Evolutionary conservation across 1,140 invertebrate genomes (phyloP).

Genomic region (Phenacoccus solenopsis): DNA sequence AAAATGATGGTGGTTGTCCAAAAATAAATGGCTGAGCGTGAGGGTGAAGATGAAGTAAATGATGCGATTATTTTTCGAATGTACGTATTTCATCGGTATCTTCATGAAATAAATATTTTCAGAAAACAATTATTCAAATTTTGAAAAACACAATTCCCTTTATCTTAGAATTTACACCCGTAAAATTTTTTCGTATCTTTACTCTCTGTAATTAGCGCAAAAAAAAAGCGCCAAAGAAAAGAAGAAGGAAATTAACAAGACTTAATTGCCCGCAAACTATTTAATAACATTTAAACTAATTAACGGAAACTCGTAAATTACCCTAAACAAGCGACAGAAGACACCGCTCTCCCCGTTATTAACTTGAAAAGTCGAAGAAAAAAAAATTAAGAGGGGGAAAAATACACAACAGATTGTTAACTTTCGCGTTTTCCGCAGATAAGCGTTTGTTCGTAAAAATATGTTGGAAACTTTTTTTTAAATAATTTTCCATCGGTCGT

Average conservation of each 20-base stretch:
- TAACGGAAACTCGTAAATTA: conserved; percentile 18
- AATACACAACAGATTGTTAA: not conserved
- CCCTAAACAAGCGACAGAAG: conserved; percentile 10
- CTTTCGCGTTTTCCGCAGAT: not conserved
- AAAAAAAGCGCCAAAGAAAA: not conserved
- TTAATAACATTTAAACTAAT: conserved; percentile 17
- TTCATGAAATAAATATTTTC: no score
- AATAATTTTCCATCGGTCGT: no score
- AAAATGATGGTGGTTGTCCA: no score
- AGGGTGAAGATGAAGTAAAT: no score
- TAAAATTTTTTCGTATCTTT: not conserved
- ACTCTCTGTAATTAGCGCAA: not conserved
- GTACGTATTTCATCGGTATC: no score
- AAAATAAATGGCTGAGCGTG: no score
- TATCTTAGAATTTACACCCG: not conserved
- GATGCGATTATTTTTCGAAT: no score
- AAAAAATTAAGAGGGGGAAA: not conserved
- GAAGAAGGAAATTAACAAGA: conserved; percentile 11
- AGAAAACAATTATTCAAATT: no score
- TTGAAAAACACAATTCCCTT: no score
- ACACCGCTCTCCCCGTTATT: not conserved
- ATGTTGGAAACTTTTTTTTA: not conserved
- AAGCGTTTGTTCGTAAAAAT: not conserved
- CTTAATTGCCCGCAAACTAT: conserved; percentile 14
- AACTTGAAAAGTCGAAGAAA: not conserved